Base-by-base conservation (phyloP, 2,797 vertebrate species). In the Anableps anableps region DNA sequence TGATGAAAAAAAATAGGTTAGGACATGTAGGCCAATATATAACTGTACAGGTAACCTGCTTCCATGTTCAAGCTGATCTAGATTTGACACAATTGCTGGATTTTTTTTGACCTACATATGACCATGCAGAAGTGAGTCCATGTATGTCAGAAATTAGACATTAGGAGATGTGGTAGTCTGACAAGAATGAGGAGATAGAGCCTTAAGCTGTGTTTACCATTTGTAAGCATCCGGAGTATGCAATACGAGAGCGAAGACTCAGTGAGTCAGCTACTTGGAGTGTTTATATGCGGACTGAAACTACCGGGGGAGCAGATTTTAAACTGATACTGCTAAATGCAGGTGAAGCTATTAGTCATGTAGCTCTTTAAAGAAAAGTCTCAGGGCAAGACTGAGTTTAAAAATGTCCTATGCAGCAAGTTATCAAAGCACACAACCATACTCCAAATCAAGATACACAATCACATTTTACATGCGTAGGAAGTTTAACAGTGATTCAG, bases 41-140 rank as follows among this genome's bases (percentile, higher is more conserved):
- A 93, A 92, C 85, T 80, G 88, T 73, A 88, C 60, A 68, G 83
- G 86, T 92, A 85, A 93, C 91, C 93, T 91, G 75, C 47, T 91
- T 88, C 84, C 36, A 74, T 19, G 19, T 71, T 83, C 29, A 50
- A 60, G 41, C 21, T 14, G 73, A 51, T 78, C 84, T 85, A 31
- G 16, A 85, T 87, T 89, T 51, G 36, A 89, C 78, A 47, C 29
- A 26, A 68, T 38, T 77, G 47, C 19, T 53, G 23, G 8, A 48
- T 72, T 78, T 43, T 41, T 70, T 4, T 84, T 93, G 94, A 91
- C 93, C 92, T 85, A 91, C 78, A 94, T 92, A 64, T 5, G 3
- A 14, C 2, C 41, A 80, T 50, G 84, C 82, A 82, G 82, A 87
- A 74, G 79, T 88, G 83, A 79, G 82, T 78, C 47, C 75, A 82